A percentile compares a stretch with the other conserved stretches of the same genome.
These are phyloP conservation scores for Nebria salina DNA, from an alignment of 2,888 invertebrate genomes.

Conservation along the genomic window DNA sequence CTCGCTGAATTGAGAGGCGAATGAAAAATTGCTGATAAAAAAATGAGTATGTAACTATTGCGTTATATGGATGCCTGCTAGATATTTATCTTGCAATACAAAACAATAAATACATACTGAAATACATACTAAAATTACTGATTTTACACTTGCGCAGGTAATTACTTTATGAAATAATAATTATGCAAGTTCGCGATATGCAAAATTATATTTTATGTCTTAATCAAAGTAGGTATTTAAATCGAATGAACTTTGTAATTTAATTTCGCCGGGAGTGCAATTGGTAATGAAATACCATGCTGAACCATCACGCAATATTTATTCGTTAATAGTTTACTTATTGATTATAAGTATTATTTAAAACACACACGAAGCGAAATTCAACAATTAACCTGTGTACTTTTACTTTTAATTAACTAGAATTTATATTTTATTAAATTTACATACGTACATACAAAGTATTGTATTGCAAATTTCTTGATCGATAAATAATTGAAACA, in stretches of 20 bases:
- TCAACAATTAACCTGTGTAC: neutral
- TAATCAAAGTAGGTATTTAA: neutral
- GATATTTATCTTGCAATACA: neutral
- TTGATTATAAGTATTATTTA: conserved; percentile 1
- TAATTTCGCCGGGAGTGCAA: neutral
- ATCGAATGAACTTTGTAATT: neutral
- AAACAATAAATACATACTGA: neutral
- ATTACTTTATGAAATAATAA: neutral
- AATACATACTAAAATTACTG: neutral
- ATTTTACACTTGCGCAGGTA: neutral
- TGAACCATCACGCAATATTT: conserved; percentile 1
- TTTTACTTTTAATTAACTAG: neutral
- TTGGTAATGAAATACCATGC: neutral
- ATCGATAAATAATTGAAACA: no score
- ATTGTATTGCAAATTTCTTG: no score
- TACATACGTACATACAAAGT: no score
- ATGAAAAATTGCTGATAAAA: no score
- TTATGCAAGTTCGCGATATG: neutral
- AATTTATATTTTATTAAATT: no score
- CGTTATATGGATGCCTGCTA: neutral
- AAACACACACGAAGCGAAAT: neutral
- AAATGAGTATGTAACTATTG: no score
- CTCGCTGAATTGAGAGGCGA: no score
- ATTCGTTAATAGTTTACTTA: neutral
- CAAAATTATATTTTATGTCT: neutral